Base-by-base conservation (phyloP, 2,113 vertebrate genomes). In the Speoplatyrhinus poulsoni region DNA sequence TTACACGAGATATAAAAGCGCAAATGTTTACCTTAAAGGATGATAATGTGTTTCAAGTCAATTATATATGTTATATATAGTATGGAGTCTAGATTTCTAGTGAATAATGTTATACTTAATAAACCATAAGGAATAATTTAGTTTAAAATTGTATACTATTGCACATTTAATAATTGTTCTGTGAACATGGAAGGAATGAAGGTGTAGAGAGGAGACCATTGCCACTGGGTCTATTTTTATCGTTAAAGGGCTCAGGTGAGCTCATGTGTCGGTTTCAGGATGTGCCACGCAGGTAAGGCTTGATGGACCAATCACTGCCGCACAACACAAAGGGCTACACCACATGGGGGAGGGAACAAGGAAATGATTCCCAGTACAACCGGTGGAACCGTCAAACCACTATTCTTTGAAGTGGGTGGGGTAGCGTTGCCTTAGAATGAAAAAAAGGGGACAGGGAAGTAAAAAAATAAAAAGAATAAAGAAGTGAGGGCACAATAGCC, bases 371-470 rank as follows among this genome's bases (percentile, higher is more conserved):
- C 88, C 80, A 81, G 87, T 82, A 82, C 52, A 82, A 90, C 91
- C 89, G 88, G 90, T 92, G 89, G 88, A 92, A 90, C 92, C 83
- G 75, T 88, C 89, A 92, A 90, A 86, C 89, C 79, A 82, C 82
- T 89, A 88, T 89, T 93, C 87, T 92, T 89, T 91, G 86, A 90
- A 87, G 67, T 89, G 88, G 91, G 87, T 81, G 82, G 84, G 88
- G 91, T 82, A 62, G 53, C 64, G 67, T 62, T 73, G 68, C 67
- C 73, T 78, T 85, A 80, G 72, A 81, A 56, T 69, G 56, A 79
- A 55, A 64, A 68, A 67, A 81, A 61, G 65, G 60, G 46, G 46
- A 8, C 3, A 9, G 9, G 19, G 11, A 11, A 1, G 11, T 26
- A 55, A 41, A 33, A 19, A 59, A 57, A 63, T 52, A 12, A 15